Base-by-base conservation (phyloP, 2,888 invertebrate species). In the Eupithecia exiguata region DNA sequence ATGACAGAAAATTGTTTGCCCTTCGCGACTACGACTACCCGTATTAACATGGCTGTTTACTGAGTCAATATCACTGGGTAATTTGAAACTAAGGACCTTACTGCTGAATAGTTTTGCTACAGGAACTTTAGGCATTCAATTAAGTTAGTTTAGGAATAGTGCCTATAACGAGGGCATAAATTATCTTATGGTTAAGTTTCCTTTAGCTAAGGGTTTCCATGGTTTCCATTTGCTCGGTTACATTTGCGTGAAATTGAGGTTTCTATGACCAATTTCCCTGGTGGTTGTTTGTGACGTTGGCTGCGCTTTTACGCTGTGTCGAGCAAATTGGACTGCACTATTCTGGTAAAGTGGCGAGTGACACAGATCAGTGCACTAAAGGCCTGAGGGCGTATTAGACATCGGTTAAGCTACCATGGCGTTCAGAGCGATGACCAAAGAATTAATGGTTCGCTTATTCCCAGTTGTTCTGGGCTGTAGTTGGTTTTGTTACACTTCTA, bases 21-120 rank as follows among this genome's bases (percentile, higher is more conserved):
- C 72, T 49, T 21, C 35, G 36, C 63, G 63, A 65, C 36, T 43
- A 71, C 49, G 38, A 70, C 74, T 74, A 72, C 69, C 74, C 69
- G 69, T 72, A 75, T 75, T 70, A 65, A 74, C 73, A 61, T 67
- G 40, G 66, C 35, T 77, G 70, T 71, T 71, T 77, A 71, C 77
- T 73, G 62, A 71, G 71, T 73, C 73, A 79, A 77, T 75, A 76
- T 69, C 66, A 65, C 74, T 61, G 35, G 62, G 68, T 78, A 75
- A 74, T 76, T 78, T 72, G 72, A 72, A 78, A 76, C 72, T 65
- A 69, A 72, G 68, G 70, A 53, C 65, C 62, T 53, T 62, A 40
- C 62, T 67, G 58, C 53, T 35, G 66, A 69, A 74, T 69, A 53
- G 74, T 70, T 67, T 61, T 58, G 58, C 21, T 67, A 16, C 35